These are phyloP conservation scores for Bursaphelenchus okinawaensis DNA, from an alignment of 2,888 invertebrate species.

Conservation along the genomic window DNA sequence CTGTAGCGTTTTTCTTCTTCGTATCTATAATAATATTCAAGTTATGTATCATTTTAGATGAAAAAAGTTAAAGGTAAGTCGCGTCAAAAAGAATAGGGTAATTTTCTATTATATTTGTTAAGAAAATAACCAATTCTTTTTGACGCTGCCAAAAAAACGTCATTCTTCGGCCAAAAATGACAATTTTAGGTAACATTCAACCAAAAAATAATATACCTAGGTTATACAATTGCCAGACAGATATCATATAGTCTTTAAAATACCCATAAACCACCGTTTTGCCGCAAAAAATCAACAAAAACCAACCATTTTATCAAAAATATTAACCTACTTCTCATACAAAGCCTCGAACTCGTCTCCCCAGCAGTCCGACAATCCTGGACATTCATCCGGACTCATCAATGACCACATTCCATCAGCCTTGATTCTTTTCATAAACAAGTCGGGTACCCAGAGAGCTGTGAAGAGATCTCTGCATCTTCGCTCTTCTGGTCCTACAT, in stretches of 20 bases:
- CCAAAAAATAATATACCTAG: too few species aligned
- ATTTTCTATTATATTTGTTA: too few species aligned
- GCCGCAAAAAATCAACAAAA: neutral
- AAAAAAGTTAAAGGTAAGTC: too few species aligned
- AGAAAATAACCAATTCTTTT: too few species aligned
- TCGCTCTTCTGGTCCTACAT: constrained; percentile 80
- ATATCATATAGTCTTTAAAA: too few species aligned
- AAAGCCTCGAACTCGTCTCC: constrained; percentile 87
- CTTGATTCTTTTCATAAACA: constrained; percentile 80
- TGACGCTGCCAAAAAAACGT: too few species aligned
- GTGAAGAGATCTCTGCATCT: constrained; percentile 91
- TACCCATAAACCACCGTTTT: neutral
- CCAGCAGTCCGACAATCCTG: constrained; percentile 83
- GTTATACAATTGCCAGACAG: too few species aligned
- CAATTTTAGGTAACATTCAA: too few species aligned
- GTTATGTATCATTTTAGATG: too few species aligned
- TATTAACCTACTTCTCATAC: constrained; percentile 67
- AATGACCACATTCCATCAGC: constrained; percentile 72
- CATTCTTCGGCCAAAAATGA: too few species aligned
- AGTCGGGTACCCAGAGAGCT: constrained; percentile 89
- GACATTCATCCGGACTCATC: constrained; percentile 93
- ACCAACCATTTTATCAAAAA: neutral
- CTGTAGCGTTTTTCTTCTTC: constrained; percentile 56
- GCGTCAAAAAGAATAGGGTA: too few species aligned
- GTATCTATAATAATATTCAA: constrained; percentile 51